Evolutionary conservation across 2,888 invertebrate genomes (phyloP).

Genomic region (Galerucella nymphaeae): DNA sequence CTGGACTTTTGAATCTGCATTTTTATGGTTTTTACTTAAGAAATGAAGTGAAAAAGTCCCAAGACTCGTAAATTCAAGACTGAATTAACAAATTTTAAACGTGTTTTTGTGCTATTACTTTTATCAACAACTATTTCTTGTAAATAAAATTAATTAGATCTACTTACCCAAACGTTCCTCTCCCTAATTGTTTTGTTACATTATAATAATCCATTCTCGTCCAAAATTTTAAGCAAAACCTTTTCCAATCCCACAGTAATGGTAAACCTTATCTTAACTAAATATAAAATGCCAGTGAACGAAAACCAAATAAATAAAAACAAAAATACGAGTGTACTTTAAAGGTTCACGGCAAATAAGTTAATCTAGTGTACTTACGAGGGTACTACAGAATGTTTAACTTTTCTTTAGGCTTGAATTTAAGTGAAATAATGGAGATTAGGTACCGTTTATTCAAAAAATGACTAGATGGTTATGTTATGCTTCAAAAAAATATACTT

Average conservation of each 20-base stretch:
- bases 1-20: too few species aligned
- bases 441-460: too few species aligned
- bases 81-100: too few species aligned
- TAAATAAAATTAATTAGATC: background rate
- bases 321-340: background rate
- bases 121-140: too few species aligned
- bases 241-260: background rate
- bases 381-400: background rate
- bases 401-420: too few species aligned
- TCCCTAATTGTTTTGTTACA: constrained; percentile 67
- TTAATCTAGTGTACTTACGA: background rate
- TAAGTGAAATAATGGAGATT: too few species aligned
- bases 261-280: background rate
- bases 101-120: too few species aligned
- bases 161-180: constrained; percentile 71
- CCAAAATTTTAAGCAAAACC: background rate
- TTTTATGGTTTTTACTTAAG: too few species aligned
- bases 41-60: too few species aligned
- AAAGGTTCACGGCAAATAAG: background rate
- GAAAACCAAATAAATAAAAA: background rate
- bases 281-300: background rate
- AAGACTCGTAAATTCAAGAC: too few species aligned
- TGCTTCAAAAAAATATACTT: too few species aligned
- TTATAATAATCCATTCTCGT: constrained; percentile 55
- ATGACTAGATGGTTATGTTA: too few species aligned